Percentiles rank a stretch among this genome's conserved stretches.
Conservation (phyloP, 2,888 invertebrate species). For the Cryptus viduatorius region DNA sequence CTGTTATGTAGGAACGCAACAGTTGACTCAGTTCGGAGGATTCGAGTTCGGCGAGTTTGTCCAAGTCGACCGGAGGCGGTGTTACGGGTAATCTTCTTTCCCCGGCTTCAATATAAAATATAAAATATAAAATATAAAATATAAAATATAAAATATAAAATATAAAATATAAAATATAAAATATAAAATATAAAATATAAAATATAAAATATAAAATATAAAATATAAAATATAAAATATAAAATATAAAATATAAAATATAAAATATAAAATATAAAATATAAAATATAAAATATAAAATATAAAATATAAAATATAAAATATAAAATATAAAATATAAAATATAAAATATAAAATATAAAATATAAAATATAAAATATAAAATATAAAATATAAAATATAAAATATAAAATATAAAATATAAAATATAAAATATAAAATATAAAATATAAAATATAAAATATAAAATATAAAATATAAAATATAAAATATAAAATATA, state of each 20-base stretch:
- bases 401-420: slow-evolving; percentile 5
- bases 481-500: not conserved
- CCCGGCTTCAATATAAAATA: slow-evolving; percentile 61
- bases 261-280: not conserved
- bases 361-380: slow-evolving; percentile 5
- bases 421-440: not conserved
- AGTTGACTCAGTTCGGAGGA: slow-evolving; percentile 93
- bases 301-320: slow-evolving; percentile 4
- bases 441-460: no score
- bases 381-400: no score
- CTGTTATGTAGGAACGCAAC: slow-evolving; percentile 93
- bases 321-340: not conserved
- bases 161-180: not conserved
- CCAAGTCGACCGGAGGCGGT: slow-evolving; percentile 89
- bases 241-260: slow-evolving; percentile 3
- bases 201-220: not conserved
- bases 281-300: not conserved
- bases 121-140: slow-evolving; percentile 6
- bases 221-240: not conserved
- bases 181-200: slow-evolving; percentile 10
- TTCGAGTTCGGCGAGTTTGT: slow-evolving; percentile 91
- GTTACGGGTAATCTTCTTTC: slow-evolving; percentile 84
- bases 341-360: not conserved
- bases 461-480: slow-evolving; percentile 10
- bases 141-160: not conserved